Percentiles rank a stretch among this genome's conserved stretches.
These are phyloP conservation scores for Thunnus albacares DNA, from an alignment of 2,797 vertebrate species.

Conservation along the genomic window DNA sequence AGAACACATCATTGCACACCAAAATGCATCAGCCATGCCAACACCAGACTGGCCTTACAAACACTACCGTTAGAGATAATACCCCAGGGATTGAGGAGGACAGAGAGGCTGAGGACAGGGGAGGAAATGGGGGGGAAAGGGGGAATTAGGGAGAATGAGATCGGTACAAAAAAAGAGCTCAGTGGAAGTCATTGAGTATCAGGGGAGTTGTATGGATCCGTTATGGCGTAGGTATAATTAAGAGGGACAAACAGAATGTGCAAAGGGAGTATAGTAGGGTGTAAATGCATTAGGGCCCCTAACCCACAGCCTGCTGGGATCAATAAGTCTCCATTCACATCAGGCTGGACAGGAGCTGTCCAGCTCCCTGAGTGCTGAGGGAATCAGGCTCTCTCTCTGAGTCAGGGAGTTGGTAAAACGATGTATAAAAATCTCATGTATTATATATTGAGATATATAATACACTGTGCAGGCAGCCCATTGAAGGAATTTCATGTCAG, in stretches of 20 bases:
- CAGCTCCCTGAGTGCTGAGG: conserved; percentile 73
- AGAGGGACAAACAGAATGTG: conserved; percentile 82
- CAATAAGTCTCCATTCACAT: conserved; percentile 85
- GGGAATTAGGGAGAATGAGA: conserved; percentile 41
- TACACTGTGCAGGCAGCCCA: neutral
- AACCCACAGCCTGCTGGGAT: conserved; percentile 78
- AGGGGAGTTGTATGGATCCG: conserved; percentile 78
- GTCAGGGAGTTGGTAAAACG: conserved; percentile 18
- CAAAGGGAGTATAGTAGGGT: conserved; percentile 69
- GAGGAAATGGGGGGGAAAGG: conserved; percentile 17
- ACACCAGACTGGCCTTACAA: conserved; percentile 64
- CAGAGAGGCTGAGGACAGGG: conserved; percentile 49
- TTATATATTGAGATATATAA: conserved; percentile 3
- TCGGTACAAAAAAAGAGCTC: conserved; percentile 33
- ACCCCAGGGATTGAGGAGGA: conserved; percentile 72
- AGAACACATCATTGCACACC: conserved; percentile 62
- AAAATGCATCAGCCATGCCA: conserved; percentile 68
- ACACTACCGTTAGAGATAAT: conserved; percentile 78
- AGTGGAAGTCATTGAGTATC: conserved; percentile 69
- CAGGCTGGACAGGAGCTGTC: conserved; percentile 79
- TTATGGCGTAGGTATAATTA: conserved; percentile 83
- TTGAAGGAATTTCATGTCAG: conserved; percentile 38
- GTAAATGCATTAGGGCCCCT: conserved; percentile 83
- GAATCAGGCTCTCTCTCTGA: conserved; percentile 12
- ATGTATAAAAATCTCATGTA: conserved; percentile 8